phyloP scores from a whole-genome alignment of 1,140 invertebrate genomes.

The Plodia interpunctella region DNA sequence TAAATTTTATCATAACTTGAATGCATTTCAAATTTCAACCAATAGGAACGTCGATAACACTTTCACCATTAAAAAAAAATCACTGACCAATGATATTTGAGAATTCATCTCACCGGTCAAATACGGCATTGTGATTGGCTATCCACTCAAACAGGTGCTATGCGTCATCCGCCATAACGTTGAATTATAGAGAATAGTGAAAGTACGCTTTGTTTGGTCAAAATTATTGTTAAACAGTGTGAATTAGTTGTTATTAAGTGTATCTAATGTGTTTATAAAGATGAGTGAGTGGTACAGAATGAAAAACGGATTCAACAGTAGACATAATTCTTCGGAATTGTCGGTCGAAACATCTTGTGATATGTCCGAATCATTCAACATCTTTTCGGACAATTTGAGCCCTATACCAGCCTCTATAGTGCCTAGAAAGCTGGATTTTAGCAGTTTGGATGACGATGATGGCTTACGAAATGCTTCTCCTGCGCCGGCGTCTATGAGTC shows the following conservation, averaged over 20 bases:
- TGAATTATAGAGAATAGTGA: constrained; percentile 44
- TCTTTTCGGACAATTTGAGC: constrained; percentile 67
- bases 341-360: constrained; percentile 65
- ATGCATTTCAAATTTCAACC: constrained; percentile 28
- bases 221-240: constrained; percentile 33
- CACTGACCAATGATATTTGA: constrained; percentile 43
- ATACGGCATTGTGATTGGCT: constrained; percentile 54
- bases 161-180: constrained; percentile 74
- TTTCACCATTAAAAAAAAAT: constrained; percentile 62
- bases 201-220: constrained; percentile 55
- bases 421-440: constrained; percentile 70
- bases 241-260: constrained; percentile 40
- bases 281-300: constrained; percentile 69
- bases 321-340: constrained; percentile 62
- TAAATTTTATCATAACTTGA: constrained; percentile 16
- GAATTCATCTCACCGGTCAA: constrained; percentile 62
- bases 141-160: constrained; percentile 61
- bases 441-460: constrained; percentile 59
- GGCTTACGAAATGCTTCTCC: constrained; percentile 41
- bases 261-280: constrained; percentile 47
- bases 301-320: constrained; percentile 52
- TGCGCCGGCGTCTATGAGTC: constrained; percentile 66
- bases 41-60: constrained; percentile 20
- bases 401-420: constrained; percentile 63
- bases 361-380: constrained; percentile 65